These are phyloP conservation scores for Microcebus griseorufus DNA, from an alignment of 2,113 vertebrate species.

Conservation along the genomic window DNA sequence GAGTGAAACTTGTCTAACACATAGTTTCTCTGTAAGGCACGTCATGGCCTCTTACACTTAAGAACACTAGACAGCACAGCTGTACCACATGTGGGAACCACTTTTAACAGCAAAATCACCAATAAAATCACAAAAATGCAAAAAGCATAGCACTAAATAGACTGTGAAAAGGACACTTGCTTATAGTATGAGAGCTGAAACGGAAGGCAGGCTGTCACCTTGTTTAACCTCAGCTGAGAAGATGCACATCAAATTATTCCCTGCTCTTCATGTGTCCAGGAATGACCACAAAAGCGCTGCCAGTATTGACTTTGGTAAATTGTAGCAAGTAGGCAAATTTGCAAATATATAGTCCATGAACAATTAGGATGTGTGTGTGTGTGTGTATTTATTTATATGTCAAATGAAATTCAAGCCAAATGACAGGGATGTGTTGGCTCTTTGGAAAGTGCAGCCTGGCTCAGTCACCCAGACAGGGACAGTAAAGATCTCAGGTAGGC, in stretches of 20 bases:
- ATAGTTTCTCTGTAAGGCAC: neutral
- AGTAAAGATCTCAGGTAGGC: neutral
- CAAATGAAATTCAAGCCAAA: neutral
- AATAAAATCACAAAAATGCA: neutral
- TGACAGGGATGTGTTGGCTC: neutral
- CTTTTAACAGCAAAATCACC: neutral
- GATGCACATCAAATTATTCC: rapidly evolving
- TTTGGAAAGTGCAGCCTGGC: neutral
- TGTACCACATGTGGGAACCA: neutral
- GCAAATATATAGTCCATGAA: neutral
- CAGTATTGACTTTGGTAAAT: neutral
- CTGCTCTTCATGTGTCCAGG: neutral
- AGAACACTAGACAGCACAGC: neutral
- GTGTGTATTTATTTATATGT: neutral
- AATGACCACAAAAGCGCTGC: neutral
- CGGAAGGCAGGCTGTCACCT: neutral
- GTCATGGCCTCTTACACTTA: neutral
- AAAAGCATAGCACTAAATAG: neutral
- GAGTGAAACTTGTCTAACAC: neutral
- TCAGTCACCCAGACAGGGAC: neutral
- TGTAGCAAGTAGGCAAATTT: neutral
- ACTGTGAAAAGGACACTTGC: neutral
- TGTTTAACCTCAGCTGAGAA: neutral
- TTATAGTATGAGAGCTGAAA: neutral
- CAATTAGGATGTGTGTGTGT: neutral